Conservation (phyloP, 2,113 vertebrate species). For the Phaetusa simplex region DNA sequence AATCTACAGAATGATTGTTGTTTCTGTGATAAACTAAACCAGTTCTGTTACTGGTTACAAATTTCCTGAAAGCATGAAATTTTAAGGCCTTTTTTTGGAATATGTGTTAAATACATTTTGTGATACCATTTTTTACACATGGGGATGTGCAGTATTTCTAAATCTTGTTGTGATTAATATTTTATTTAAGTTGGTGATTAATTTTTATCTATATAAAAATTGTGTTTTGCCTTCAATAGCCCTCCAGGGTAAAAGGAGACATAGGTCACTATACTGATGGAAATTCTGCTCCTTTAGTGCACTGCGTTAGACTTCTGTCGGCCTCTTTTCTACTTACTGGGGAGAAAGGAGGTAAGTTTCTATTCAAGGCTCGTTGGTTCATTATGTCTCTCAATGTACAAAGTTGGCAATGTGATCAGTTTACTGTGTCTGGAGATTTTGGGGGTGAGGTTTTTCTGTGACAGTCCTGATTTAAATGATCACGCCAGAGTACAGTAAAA, state of each 20-base stretch:
- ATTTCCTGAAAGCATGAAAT: neutral
- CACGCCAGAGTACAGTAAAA: neutral
- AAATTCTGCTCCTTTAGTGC: slow-evolving; percentile 84
- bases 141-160: neutral
- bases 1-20: neutral
- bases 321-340: slow-evolving; percentile 93
- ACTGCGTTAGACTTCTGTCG: slow-evolving; percentile 91
- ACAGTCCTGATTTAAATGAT: neutral
- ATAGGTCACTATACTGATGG: slow-evolving; percentile 89
- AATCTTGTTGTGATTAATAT: neutral
- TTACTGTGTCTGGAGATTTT: neutral
- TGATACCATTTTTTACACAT: neutral
- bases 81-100: neutral
- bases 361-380: neutral
- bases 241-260: slow-evolving; percentile 89
- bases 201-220: neutral
- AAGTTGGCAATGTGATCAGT: neutral
- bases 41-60: neutral
- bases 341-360: slow-evolving; percentile 83
- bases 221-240: slow-evolving; percentile 71
- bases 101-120: neutral
- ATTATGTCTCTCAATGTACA: neutral
- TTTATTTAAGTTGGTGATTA: neutral
- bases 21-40: neutral
- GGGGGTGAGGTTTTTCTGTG: neutral